Evolutionary conservation across 2,888 invertebrate species (phyloP).

Genomic region (Melanotus villosus): DNA sequence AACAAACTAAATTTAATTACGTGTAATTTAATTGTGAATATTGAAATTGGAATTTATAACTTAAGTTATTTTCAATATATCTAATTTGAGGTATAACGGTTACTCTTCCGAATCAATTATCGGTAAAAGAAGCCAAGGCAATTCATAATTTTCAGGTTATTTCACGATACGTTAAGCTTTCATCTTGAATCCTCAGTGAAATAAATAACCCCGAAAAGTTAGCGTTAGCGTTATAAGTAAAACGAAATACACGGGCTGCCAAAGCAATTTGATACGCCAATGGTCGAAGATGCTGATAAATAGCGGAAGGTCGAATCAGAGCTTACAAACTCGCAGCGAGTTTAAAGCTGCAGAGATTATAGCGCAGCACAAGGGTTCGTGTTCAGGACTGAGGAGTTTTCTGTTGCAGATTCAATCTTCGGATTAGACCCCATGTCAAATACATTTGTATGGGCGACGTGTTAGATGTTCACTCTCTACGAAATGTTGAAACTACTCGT

Average conservation of each 20-base stretch:
- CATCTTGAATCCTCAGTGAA: not conserved
- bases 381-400: constrained; percentile 9
- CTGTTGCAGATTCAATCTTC: constrained; percentile 35
- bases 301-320: constrained; percentile 36
- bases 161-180: not conserved
- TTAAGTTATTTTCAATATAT: no score
- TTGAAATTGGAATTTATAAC: no score
- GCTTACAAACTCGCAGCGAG: constrained; percentile 28
- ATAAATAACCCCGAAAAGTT: not conserved
- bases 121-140: no score
- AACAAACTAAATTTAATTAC: no score
- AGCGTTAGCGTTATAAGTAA: not conserved
- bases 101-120: no score
- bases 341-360: constrained; percentile 35
- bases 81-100: no score
- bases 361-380: constrained; percentile 11
- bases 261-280: constrained; percentile 22
- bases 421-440: constrained; percentile 30
- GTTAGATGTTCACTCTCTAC: constrained; percentile 28
- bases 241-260: not conserved
- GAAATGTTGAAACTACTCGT: not conserved
- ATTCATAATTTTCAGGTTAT: no score
- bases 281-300: constrained; percentile 31
- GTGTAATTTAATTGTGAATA: no score
- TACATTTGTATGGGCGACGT: constrained; percentile 48